A percentile compares a stretch with the other conserved stretches of the same genome.
Evolutionary conservation across 2,888 invertebrate genomes (phyloP).

Genomic region (Plagiodera versicolora): DNA sequence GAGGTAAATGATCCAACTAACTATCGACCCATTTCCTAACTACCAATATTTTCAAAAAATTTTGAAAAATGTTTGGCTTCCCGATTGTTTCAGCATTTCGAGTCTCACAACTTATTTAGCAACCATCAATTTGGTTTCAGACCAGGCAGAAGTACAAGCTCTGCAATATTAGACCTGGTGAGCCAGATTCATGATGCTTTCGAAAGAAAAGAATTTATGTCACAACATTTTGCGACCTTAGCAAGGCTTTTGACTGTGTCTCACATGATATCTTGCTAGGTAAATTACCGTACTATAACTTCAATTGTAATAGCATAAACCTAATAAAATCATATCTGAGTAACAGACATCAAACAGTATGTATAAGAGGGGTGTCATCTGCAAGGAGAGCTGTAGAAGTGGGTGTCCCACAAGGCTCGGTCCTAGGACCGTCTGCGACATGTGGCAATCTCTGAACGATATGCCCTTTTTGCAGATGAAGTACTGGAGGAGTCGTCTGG

Average conservation of each 20-base stretch:
- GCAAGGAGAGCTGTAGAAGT: background rate
- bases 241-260: background rate
- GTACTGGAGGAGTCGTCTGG: background rate
- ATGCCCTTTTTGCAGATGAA: constrained; percentile 1
- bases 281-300: background rate
- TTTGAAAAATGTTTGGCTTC: background rate
- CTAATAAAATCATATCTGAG: background rate
- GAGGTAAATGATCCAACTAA: background rate
- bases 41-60: background rate
- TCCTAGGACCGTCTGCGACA: background rate
- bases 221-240: background rate
- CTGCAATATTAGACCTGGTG: constrained; percentile 4
- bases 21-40: background rate
- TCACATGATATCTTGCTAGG: background rate
- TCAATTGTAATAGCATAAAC: background rate
- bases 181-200: background rate
- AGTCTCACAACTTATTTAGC: background rate
- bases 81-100: background rate
- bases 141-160: background rate
- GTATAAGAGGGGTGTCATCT: background rate
- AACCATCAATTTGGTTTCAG: background rate
- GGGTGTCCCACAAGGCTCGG: constrained; percentile 3
- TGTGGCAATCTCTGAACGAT: background rate
- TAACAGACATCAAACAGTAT: background rate
- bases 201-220: background rate